Conservation (phyloP, 2,113 vertebrate species). For the Oreochromis tanganicae region DNA sequence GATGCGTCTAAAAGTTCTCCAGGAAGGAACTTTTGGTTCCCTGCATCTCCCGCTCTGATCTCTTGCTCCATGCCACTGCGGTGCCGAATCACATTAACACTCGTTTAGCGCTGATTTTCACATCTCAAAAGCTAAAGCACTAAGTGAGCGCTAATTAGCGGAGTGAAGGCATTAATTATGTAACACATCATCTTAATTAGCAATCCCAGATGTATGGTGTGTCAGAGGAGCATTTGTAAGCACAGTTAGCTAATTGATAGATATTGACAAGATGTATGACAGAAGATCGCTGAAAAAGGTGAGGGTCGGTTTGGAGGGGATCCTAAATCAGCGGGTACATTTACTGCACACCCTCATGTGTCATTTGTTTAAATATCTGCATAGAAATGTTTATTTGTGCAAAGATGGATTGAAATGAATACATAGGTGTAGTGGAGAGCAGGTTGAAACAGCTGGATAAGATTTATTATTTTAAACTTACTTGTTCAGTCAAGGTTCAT, state of each 20-base stretch:
- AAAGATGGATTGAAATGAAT: neutral
- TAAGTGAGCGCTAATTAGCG: conserved; percentile 73
- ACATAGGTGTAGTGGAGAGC: neutral
- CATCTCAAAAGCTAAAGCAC: conserved; percentile 47
- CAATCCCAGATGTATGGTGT: conserved; percentile 61
- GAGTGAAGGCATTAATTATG: conserved; percentile 71
- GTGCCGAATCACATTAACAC: conserved; percentile 34
- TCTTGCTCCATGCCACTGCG: neutral
- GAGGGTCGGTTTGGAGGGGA: neutral
- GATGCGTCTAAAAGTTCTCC: neutral
- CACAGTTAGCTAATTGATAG: conserved; percentile 69
- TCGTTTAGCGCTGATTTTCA: conserved; percentile 59
- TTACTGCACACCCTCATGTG: neutral
- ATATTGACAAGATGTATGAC: conserved; percentile 47
- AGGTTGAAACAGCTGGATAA: neutral
- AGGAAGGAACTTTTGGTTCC: neutral
- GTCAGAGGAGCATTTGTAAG: conserved; percentile 67
- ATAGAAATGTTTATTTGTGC: neutral
- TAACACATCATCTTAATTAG: conserved; percentile 73
- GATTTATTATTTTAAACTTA: neutral
- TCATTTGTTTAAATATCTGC: neutral
- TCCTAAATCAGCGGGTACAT: neutral
- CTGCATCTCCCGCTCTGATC: neutral
- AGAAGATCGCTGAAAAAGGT: conserved; percentile 1
- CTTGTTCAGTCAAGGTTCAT: neutral